phyloP scores from a whole-genome alignment of 2,113 vertebrate genomes.

The Etia nguti region DNA sequence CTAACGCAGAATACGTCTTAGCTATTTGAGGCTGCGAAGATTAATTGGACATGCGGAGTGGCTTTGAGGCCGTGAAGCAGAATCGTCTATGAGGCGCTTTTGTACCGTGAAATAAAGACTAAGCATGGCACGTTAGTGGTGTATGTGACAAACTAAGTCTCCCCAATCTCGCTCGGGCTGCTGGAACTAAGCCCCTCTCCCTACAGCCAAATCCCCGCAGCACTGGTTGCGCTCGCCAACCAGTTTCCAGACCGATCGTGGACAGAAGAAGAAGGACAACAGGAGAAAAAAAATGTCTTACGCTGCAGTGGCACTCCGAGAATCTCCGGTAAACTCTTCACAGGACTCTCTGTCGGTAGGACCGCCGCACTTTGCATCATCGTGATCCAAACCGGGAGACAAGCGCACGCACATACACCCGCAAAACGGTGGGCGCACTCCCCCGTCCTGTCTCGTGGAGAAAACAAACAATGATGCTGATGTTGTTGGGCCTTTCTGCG shows the following conservation, averaged over 20 bases:
- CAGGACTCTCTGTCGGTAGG: constrained; percentile 87
- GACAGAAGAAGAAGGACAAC: constrained; percentile 15
- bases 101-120: not conserved
- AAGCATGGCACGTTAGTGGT: constrained; percentile 1
- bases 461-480: constrained; percentile 6
- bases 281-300: constrained; percentile 70
- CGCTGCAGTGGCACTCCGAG: constrained; percentile 97
- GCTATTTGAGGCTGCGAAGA: not conserved
- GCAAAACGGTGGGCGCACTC: constrained; percentile 59
- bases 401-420: constrained; percentile 66
- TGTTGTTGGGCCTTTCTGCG: constrained; percentile 15
- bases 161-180: not conserved
- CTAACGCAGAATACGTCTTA: not conserved
- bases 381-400: constrained; percentile 72
- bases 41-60: not conserved
- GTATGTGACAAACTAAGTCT: not conserved
- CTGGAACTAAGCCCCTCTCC: not conserved
- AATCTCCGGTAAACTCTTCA: constrained; percentile 95
- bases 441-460: constrained; percentile 44
- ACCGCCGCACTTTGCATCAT: constrained; percentile 97
- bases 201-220: not conserved
- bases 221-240: constrained; percentile 13
- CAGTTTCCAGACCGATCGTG: constrained; percentile 38
- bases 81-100: not conserved
- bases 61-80: not conserved